These are phyloP conservation scores for Prietella phreatophila DNA, from an alignment of 2,113 vertebrate species.

Conservation along the genomic window DNA sequence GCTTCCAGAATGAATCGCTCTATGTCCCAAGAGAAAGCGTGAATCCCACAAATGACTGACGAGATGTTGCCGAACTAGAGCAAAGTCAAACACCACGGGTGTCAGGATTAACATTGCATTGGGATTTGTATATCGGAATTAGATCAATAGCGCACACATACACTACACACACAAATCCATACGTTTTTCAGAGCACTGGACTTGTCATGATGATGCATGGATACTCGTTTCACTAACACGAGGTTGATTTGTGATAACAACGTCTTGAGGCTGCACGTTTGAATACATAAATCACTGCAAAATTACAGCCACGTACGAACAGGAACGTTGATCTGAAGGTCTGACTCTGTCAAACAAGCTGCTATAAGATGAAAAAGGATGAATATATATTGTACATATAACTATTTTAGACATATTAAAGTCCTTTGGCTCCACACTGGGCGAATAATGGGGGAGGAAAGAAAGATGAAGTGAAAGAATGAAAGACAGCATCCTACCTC, in stretches of 20 bases:
- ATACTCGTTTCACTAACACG: slow-evolving; percentile 38
- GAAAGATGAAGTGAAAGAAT: not conserved
- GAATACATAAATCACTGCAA: slow-evolving; percentile 40
- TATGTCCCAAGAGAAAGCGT: not conserved
- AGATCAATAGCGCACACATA: slow-evolving; percentile 50
- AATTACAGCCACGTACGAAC: slow-evolving; percentile 24
- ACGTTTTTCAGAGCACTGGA: slow-evolving; percentile 21
- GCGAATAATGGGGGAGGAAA: not conserved
- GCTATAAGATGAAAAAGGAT: not conserved
- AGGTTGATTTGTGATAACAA: slow-evolving; percentile 62
- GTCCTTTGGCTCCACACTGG: not conserved
- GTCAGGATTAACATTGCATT: slow-evolving; percentile 49
- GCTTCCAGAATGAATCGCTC: not conserved
- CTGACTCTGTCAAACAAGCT: not conserved
- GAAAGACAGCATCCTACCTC: not conserved
- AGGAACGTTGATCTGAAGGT: not conserved
- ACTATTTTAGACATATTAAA: not conserved
- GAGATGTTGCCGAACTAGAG: slow-evolving; percentile 50
- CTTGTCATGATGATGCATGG: slow-evolving; percentile 67
- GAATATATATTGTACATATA: not conserved
- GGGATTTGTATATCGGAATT: slow-evolving; percentile 54
- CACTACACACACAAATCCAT: slow-evolving; percentile 5
- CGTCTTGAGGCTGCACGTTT: slow-evolving; percentile 53
- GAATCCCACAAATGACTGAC: slow-evolving; percentile 55
- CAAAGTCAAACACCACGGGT: slow-evolving; percentile 56